Base-by-base conservation (phyloP, 2,797 vertebrate species). In the Malurus leucopterus region DNA sequence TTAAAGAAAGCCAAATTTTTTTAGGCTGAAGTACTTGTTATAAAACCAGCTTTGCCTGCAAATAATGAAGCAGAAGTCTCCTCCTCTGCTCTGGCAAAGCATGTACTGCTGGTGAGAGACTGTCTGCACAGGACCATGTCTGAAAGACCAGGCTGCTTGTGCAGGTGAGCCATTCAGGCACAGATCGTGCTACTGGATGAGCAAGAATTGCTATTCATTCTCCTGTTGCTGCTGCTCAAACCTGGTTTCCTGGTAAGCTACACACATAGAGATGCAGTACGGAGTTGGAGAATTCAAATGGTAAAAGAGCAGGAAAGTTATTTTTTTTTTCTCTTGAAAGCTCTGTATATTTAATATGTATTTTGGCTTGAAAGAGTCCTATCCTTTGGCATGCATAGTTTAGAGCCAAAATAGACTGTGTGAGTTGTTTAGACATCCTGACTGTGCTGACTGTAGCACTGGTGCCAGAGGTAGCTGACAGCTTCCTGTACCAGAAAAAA, bases 341-440 rank as follows among this genome's bases (percentile, higher is more conserved):
- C 18, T 70, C 19, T 61, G 16, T 34, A 15, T 54, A 38, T 17
- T 57, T 67, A 50, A 20, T 75, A 47, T 0, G 1, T 32, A 20
- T 87, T 88, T 78, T 72, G 59, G n/a, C 43, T 58, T 70, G 58
- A 58, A 84, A 70, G 43, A 70, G n/a, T 27, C n/a, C 55, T 78
- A 0, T 69, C 10, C 63, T 77, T 91, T 4, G 6, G 47, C 21
- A 18, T 54, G 43, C n/a, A n/a, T 40, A 10, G 32, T 80, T 24
- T 58, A 65, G 49, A 93, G 24, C 54, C 69, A 80, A 67, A 88
- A 82, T 14, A 78, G 61, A 29, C 43, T 69, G 2, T 1, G 1
- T 49, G 61, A 87, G 44, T 65, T 85, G 47, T 50, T 84, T 40
- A 64, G 80, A 58, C 43, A 74, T 36, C 41, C 40, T 79, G 50